phyloP scores from a whole-genome alignment of 1,140 invertebrate genomes.

The Nephotettix cincticeps region DNA sequence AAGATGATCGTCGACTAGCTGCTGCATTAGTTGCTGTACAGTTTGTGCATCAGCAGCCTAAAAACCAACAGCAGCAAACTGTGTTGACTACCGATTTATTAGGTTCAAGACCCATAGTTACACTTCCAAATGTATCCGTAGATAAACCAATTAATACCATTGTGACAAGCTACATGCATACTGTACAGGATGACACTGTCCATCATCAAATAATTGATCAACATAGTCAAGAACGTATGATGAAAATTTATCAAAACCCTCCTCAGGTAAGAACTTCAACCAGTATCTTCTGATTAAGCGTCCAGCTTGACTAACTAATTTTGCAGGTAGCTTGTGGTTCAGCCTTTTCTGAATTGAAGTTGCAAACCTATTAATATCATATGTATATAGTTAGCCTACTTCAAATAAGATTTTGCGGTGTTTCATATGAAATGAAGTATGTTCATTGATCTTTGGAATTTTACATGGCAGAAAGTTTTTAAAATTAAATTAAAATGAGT shows the following conservation, averaged over 20 bases:
- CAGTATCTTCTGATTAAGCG: not conserved
- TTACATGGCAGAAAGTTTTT: no score
- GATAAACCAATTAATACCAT: conserved; percentile 39
- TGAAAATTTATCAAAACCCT: conserved; percentile 37
- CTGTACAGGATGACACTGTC: conserved; percentile 37
- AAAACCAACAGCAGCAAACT: conserved; percentile 43
- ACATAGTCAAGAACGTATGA: conserved; percentile 34
- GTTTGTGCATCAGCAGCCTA: conserved; percentile 53
- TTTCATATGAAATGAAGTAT: no score
- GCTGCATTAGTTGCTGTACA: conserved; percentile 55
- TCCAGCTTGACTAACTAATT: no score
- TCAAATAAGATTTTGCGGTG: no score
- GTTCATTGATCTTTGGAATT: no score
- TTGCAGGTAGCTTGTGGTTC: no score
- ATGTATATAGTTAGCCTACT: no score
- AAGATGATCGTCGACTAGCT: conserved; percentile 53
- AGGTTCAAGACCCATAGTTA: conserved; percentile 30
- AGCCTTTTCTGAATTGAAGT: no score
- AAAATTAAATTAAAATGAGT: no score
- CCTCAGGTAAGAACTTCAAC: conserved; percentile 4
- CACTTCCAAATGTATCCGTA: conserved; percentile 31
- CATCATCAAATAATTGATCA: conserved; percentile 33
- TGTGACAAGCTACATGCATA: conserved; percentile 41
- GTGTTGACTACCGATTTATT: conserved; percentile 16
- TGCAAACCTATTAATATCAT: no score